Evolutionary conservation across 1,140 invertebrate genomes (phyloP), one percentile per base, ranked within the genome.

Genomic region (Eciton burchellii): DNA sequence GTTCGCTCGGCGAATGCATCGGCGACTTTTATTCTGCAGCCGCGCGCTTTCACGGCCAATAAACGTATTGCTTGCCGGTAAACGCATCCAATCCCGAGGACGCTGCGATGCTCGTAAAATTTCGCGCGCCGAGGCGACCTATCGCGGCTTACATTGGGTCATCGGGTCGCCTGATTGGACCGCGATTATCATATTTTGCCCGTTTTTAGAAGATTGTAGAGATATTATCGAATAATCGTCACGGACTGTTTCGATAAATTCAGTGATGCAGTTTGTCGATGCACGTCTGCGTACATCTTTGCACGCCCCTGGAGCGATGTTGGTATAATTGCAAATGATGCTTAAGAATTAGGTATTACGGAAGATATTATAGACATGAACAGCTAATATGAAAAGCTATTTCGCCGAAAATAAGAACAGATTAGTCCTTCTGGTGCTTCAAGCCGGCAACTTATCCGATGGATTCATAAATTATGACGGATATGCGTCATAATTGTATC

Each of bases 401-500:
- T 1, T 14, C 3, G n/a, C 1, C 19, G 24, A 54, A 66, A 66
- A 66, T 54, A 70, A 56, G 1, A 16, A 56, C 12, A 12, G 3
- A 35, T 21, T 12, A 19, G 5, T 35, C 29, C n/a, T 12, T 0
- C 29, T 16, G 35, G 35, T 26, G 35, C 35, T 68, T 68, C 56
- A 79, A 77, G 29, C 14, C 12, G 29, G 2, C 29, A 26, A 77
- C 63, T 79, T 79, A 79, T 70, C 74, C 74, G 21, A 16, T 79
- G 74, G 16, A 79, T 79, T 79, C 19, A 49, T 68, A 70, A 79
- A 79, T 79, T 79, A 79, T 66, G 49, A 43, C 35, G 74, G n/a
- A 70, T 79, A 79, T 79, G 43, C 49, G 52, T 70, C 74, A 79
- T 70, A 79, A 79, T 79, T 79, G 74, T 79, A 79, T 70, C 63